These are phyloP conservation scores for Octopus sinensis DNA, from an alignment of 1,140 invertebrate genomes.

Conservation along the genomic window DNA sequence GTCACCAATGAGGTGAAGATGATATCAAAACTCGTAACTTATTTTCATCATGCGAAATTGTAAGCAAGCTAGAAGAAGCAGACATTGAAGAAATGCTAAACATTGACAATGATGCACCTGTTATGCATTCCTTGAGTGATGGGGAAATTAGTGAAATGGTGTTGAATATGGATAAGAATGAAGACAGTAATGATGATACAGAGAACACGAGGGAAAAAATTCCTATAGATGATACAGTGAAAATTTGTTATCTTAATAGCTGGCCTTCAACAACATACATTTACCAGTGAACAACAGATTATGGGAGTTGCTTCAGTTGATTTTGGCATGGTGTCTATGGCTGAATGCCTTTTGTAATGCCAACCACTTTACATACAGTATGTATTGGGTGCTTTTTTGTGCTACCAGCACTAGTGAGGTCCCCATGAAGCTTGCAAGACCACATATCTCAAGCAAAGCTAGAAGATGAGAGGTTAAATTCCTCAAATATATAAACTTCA, in stretches of 20 bases:
- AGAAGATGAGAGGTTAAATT: no score
- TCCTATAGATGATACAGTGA: constrained; percentile 4
- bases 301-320: not conserved
- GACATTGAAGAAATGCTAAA: not conserved
- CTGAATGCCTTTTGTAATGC: no score
- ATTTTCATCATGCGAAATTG: not conserved
- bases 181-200: not conserved
- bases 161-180: not conserved
- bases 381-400: no score
- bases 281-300: not conserved
- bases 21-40: not conserved
- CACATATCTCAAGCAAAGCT: no score
- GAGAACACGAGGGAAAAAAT: not conserved
- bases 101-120: not conserved
- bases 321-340: no score
- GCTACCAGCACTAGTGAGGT: no score
- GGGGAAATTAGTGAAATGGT: not conserved
- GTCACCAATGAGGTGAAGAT: not conserved
- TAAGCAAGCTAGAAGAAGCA: not conserved
- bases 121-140: not conserved
- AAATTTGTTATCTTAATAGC: not conserved
- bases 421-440: no score
- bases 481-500: no score
- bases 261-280: not conserved
- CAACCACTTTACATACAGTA: no score